phyloP scores from a whole-genome alignment of 2,888 invertebrate genomes.

The Oasisia sp. region DNA sequence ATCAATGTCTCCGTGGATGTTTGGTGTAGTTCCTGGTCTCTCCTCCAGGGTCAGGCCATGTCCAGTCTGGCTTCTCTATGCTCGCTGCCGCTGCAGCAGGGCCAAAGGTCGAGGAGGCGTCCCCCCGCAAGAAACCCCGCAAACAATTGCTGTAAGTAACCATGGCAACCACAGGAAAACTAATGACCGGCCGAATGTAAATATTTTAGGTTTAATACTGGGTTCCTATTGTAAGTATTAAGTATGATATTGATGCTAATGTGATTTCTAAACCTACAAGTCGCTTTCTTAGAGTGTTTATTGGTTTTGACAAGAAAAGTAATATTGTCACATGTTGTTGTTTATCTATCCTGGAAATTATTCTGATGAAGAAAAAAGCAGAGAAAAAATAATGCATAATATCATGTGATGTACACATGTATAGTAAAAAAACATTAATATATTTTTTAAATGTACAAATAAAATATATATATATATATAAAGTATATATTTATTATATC shows the following conservation, averaged over 20 bases:
- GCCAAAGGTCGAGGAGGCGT: conserved; percentile 67
- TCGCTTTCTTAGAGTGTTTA: neutral
- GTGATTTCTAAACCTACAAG: neutral
- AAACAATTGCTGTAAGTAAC: conserved; percentile 82
- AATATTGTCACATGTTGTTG: neutral
- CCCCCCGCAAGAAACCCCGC: conserved; percentile 89
- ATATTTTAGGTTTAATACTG: neutral
- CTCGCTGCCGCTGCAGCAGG: neutral
- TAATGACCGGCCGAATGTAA: neutral
- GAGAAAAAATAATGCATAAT: too few species aligned
- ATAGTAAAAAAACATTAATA: too few species aligned
- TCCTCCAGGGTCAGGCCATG: neutral
- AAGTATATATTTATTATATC: too few species aligned
- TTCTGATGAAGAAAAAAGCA: too few species aligned
- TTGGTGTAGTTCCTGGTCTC: too few species aligned
- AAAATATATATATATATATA: too few species aligned
- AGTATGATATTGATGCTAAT: too few species aligned
- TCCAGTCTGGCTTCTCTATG: neutral
- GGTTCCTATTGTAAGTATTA: neutral
- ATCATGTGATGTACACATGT: too few species aligned
- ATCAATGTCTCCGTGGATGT: too few species aligned
- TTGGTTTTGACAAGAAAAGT: too few species aligned
- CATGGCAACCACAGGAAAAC: neutral
- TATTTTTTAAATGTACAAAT: too few species aligned
- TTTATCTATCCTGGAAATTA: too few species aligned